Evolutionary conservation across 2,888 invertebrate species (phyloP), one percentile per base, ranked within the genome.

Genomic region (Ethmia dodecea): DNA sequence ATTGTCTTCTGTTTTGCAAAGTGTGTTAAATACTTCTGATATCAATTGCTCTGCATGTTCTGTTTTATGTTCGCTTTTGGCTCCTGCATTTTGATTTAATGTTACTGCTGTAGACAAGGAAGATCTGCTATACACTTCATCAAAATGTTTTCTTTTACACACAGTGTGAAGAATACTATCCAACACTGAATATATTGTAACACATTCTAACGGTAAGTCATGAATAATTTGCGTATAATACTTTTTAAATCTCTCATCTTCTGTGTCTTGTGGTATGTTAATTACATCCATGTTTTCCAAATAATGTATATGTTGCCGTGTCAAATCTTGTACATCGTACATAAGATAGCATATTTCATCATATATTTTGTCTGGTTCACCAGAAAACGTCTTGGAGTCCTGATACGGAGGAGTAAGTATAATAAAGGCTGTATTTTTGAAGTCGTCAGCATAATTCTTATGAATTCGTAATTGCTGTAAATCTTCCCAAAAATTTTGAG

Each of bases 251-350:
- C 36, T 39, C 5, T 55, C 42, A 10, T 66, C 52, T n/a, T 36
- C 31, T 13, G 28, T 24, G 12, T 60, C 60, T 29, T 60, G 40
- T 2, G 79, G 72, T 38, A 86, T 63, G 30, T 57, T 40, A 27
- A 76, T 61, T 28, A 79, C 63, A 40, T 74, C 66, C 75, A 88
- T 84, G 45, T 80, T 86, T 8, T 75, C 59, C 37, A 88, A 57
- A 52, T 86, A 89, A 47, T 79, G 66, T 3, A 30, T 26, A 51
- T 88, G 86, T 46, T 88, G 87, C 38, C 84, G 60, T 4, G 69
- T 67, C 29, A 88, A 67, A 47, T 89, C 88, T 52, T 88, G 83
- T 26, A 88, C 59, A 51, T 89, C 88, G 40, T 88, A 88, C 59
- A 88, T 68, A 3, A 87, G 67, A 40, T 57, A 84, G 47, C 86